Evolutionary conservation across 2,113 vertebrate genomes (phyloP), one percentile per base, ranked within the genome.

Genomic region (Alaudala cheleensis): DNA sequence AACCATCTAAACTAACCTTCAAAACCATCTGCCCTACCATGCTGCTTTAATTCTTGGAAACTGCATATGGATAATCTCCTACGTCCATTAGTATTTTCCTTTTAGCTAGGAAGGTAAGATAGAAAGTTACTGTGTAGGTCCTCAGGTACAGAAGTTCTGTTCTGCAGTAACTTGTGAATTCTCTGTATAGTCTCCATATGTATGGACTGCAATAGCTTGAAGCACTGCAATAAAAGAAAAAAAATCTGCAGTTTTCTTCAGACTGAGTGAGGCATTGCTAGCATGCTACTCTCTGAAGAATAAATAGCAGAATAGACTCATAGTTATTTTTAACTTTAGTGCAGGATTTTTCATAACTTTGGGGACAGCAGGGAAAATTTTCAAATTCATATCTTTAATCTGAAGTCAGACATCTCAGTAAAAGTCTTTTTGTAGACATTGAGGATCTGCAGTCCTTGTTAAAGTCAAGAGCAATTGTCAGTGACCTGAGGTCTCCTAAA

Each of bases 251-350:
- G 28, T 19, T 10, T 81, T n/a, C 18, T 51, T 81, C 73, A 74
- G 18, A 58, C 18, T 37, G 47, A 78, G 61, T 45, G 39, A 84
- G 53, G 33, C 78, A 81, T 54, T 31, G 20, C 74, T 91, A 26
- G 7, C 51, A 11, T 78, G 51, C n/a, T 69, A 5, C 24, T 70
- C 44, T 40, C 73, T 81, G 74, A 56, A 56, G 73, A 54, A 67
- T 62, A 87, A 76, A 60, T 60, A 90, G 26, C 47, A 94, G 61
- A 62, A 78, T 62, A 81, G 26, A 1, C 53, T 91, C 31, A 61
- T 72, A 22, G 61, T 81, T 89, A 71, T 71, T 91, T 95, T 90
- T 81, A 89, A 28, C 26, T 69, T 79, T 72, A 31, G 16, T 49
- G 37, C 42, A 49, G 44, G 33, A 42, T 71, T 94, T 91, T 29